Evolutionary conservation across 2,888 invertebrate species (phyloP), one percentile per base, ranked within the genome.

Genomic region (Synergus itoensis): DNA sequence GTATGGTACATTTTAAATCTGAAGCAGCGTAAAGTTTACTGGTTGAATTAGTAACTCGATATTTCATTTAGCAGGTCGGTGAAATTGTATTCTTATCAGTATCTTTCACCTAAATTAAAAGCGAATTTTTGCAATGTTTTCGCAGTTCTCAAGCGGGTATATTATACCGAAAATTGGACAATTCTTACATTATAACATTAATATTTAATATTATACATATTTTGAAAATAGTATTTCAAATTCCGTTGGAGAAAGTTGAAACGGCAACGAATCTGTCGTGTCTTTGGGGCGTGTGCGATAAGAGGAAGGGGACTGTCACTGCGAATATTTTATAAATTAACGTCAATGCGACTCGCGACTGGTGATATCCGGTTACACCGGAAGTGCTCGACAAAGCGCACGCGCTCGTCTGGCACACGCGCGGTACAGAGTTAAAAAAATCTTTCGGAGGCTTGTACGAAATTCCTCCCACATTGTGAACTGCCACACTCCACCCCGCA

Each of bases 321-420:
- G 86, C 88, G 91, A 90, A 90, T 92, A 91, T 92, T 92, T 92
- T 92, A 90, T 90, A 91, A 92, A 91, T 92, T 92, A 91, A 92
- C 91, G 91, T 91, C 91, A 91, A 91, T 91, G 90, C 87, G 88
- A 87, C 85, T 87, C 85, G 84, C 88, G 87, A 86, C 82, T 84
- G 88, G 87, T 85, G 88, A 90, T 91, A 92, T 92, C 92, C 90
- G 90, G 90, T 92, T 92, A 91, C 90, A 88, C 91, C 92, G 92
- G 92, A 92, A 92, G 88, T 88, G 80, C 84, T 85, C 86, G 87
- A 91, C 91, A 90, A 89, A 89, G 85, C 82, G 86, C 88, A 86
- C 86, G 87, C 87, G 87, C 86, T 79, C 67, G 65, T 53, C 67
- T 76, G 64, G 80, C 78, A 82, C 86, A 84, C 83, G 84, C 82